Evolutionary conservation across 2,113 vertebrate species (phyloP), one percentile per base, ranked within the genome.

Genomic region (Anthoscopus minutus): DNA sequence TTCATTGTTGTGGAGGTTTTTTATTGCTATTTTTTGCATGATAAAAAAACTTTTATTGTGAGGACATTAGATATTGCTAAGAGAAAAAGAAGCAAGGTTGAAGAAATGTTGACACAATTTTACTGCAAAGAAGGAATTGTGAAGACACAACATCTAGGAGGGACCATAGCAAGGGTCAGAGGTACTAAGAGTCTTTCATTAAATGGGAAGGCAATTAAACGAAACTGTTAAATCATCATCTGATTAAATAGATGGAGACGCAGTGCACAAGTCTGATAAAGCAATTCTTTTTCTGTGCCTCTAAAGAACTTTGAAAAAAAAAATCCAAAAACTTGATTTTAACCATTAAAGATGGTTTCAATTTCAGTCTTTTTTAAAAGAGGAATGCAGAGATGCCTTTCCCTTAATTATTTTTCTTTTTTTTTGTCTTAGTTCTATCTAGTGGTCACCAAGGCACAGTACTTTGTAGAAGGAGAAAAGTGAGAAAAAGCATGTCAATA

Each of bases 1-100:
- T 56, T 78, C 33, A 8, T 15, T 40, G 12, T 8, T n/a, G 7
- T 0, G 1, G 15, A 5, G 3, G 1, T 2, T 5, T 17, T 28
- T 4, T 2, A 17, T 51, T 15, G 13, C 23, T 33, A 6, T 14
- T 33, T 58, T 70, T 40, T 11, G 2, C 4, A 12, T 24, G 6
- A 70, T 40, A 2, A 25, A 62, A 33, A 67, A 5, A 8, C 45
- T 50, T 28, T 37, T 10, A n/a, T 30, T 71, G 16, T 15, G 31
- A 48, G 18, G 13, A 19, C 79, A 44, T 54, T 19, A 58, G 7
- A 38, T 37, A 37, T 8, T 42, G 11, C 12, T 14, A 78, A 85
- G 54, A 67, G 27, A 1, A 73, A 57, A 82, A 69, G n/a, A 67
- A 54, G 14, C 1, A 35, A 47, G 6, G 18, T 1, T 58, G 20